A percentile compares a stretch with the other conserved stretches of the same genome.
Evolutionary conservation across 2,113 vertebrate species (phyloP).

Genomic region (Columba janthina): DNA sequence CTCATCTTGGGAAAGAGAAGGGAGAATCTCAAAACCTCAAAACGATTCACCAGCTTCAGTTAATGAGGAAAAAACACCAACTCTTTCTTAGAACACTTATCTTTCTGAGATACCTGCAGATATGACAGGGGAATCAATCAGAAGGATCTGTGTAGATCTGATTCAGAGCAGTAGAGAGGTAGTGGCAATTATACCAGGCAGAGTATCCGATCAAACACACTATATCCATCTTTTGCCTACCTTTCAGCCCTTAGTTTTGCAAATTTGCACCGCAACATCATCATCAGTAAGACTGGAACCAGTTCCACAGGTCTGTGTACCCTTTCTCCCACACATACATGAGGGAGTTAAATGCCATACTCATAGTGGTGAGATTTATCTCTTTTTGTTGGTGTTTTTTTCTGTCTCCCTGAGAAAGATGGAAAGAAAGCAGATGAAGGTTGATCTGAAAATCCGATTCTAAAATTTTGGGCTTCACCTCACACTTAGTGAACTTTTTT

Average conservation of each 20-base stretch:
- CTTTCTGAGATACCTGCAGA: neutral
- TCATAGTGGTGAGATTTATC: neutral
- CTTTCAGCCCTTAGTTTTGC: neutral
- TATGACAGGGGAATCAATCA: neutral
- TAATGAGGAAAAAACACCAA: neutral
- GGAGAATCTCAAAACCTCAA: neutral
- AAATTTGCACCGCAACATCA: neutral
- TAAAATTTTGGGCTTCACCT: neutral
- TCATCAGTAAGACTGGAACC: neutral
- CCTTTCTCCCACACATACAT: neutral
- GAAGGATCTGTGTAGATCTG: neutral
- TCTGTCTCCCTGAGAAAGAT: neutral
- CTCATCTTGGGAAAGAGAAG: slow-evolving; percentile 9
- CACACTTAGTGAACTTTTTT: neutral
- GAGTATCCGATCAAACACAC: neutral
- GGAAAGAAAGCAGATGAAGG: neutral
- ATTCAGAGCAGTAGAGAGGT: neutral
- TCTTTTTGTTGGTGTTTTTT: no score
- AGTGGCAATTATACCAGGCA: neutral
- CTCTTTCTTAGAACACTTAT: neutral
- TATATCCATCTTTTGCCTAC: neutral
- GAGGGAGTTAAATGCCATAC: neutral
- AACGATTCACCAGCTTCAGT: neutral
- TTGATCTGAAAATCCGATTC: neutral
- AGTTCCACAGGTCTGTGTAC: neutral